These are phyloP conservation scores for Zaprionus capensis DNA, from an alignment of 1,140 invertebrate species.

Conservation along the genomic window DNA sequence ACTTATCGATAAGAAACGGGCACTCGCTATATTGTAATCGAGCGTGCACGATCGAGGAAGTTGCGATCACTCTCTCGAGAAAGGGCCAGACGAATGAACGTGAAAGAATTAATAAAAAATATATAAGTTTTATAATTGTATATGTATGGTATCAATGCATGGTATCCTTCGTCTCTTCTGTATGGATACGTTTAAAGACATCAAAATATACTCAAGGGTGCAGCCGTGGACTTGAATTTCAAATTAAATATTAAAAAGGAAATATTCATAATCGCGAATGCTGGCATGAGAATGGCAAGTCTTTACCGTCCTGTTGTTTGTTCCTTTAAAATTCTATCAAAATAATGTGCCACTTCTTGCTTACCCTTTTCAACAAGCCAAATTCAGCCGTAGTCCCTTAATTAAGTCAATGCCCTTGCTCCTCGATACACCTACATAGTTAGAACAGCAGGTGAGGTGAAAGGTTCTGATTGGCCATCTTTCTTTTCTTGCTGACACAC, in stretches of 20 bases:
- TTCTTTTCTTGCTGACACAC: constrained; percentile 58
- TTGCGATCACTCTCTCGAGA: too few species aligned
- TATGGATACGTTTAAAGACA: neutral
- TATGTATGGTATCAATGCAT: too few species aligned
- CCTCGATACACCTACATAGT: neutral
- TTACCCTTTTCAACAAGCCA: constrained; percentile 34
- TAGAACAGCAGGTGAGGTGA: neutral
- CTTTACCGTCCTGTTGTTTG: neutral
- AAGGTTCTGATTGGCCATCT: constrained; percentile 22
- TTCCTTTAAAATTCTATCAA: constrained; percentile 63
- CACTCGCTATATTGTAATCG: too few species aligned
- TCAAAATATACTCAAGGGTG: neutral
- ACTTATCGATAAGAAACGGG: too few species aligned
- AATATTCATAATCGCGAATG: constrained; percentile 42
- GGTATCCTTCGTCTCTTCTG: neutral
- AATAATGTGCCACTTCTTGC: constrained; percentile 32
- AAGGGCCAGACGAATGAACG: too few species aligned
- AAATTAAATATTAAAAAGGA: constrained; percentile 39
- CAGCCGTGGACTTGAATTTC: constrained; percentile 34
- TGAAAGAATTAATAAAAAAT: too few species aligned
- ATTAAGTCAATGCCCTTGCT: constrained; percentile 37
- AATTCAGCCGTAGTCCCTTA: constrained; percentile 44
- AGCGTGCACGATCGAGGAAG: too few species aligned
- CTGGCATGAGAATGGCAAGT: neutral
- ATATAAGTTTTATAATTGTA: too few species aligned